Evolutionary conservation across 2,888 invertebrate species (phyloP), one percentile per base, ranked within the genome.

Genomic region (Clitarchus hookeri): DNA sequence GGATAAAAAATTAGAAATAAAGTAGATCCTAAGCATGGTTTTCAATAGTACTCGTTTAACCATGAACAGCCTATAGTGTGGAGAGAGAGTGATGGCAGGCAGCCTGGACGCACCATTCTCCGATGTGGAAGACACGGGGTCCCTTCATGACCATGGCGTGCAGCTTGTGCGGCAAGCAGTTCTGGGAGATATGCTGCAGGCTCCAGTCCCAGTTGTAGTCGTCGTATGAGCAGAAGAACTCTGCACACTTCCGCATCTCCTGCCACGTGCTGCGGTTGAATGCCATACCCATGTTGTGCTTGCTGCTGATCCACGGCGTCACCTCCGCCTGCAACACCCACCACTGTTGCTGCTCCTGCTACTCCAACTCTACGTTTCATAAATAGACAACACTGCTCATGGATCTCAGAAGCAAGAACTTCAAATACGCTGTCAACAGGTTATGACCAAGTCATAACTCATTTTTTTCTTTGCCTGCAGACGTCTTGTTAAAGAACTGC

Each of bases 161-260:
- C 88, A 99, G 94, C 89, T 96, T 96, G 86, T 93, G 93, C 0
- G 94, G 93, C 87, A 96, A 93, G 90, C 97, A 95, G 89, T 96
- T 96, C 91, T 97, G 97, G 0, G 98, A 97, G 85, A 98, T 94
- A 91, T 98, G 97, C 88, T 98, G 95, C 88, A 99, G 92, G 0
- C 98, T 98, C 96, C 99, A 99, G 90, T 99, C 99, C 99, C 99
- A 99, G 91, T 99, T 99, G 92, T 99, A 99, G 91, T 99, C 99
- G 90, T 99, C 99, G 92, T 98, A 99, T 2, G 95, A 95, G 92
- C 99, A 99, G 91, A 99, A 99, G 90, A 96, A 95, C 48, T 95
- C 93, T 12, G 96, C 95, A 90, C 98, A 96, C 48, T 93, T 94
- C 90, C 96, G 94, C 82, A 99, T 95, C 89, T 95, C 94, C 87